Evolutionary conservation across 53 echinoderm and acorn worm genomes (phyloP).

Genomic region (Actinopyga echinites): DNA sequence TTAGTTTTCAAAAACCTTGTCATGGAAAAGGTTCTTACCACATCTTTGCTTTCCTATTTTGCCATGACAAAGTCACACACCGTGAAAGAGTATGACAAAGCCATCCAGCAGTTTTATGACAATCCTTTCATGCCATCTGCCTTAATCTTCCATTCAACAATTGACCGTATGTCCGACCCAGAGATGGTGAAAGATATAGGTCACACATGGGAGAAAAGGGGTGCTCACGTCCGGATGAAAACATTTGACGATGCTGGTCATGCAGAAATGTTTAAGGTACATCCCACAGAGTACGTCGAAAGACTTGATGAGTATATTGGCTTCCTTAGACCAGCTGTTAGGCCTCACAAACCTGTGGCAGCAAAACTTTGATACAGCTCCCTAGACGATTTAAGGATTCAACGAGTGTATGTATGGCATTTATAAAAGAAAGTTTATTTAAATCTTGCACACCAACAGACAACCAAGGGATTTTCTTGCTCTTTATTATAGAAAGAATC

Average conservation of each 20-base stretch:
- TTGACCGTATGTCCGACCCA: conserved; percentile 62
- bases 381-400: too few relatives aligned
- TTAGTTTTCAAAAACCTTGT: neutral
- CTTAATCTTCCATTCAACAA: conserved; percentile 57
- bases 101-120: conserved; percentile 56
- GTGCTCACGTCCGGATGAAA: neutral
- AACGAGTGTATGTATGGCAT: too few relatives aligned
- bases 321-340: neutral
- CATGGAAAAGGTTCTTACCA: conserved; percentile 33
- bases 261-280: conserved; percentile 1
- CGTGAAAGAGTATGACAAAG: conserved; percentile 43
- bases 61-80: conserved; percentile 63
- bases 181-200: conserved; percentile 53
- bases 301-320: conserved; percentile 12
- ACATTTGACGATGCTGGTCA: conserved; percentile 1
- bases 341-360: too few relatives aligned
- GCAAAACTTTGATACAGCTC: too few relatives aligned
- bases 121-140: conserved; percentile 63
- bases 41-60: conserved; percentile 51
- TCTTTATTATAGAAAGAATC: too few relatives aligned
- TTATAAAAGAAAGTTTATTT: too few relatives aligned
- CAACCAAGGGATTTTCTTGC: too few relatives aligned
- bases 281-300: conserved; percentile 4
- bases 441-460: too few relatives aligned
- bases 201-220: conserved; percentile 12